phyloP scores from a whole-genome alignment of 2,888 invertebrate genomes.

The Alitta virens region DNA sequence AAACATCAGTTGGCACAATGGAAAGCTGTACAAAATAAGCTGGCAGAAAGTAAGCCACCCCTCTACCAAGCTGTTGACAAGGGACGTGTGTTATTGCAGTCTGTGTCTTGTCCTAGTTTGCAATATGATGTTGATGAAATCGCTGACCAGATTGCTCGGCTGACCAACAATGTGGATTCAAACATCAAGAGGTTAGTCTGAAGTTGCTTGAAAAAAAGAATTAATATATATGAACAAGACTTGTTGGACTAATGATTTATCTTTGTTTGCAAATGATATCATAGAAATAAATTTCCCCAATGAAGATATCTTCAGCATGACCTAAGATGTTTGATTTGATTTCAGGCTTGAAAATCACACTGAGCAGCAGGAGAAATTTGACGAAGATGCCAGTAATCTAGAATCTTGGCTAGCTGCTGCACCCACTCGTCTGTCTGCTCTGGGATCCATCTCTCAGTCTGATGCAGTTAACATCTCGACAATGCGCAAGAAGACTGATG shows the following conservation, averaged over 20 bases:
- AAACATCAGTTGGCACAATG: conserved; percentile 39
- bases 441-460: conserved; percentile 37
- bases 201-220: neutral
- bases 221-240: too few species aligned
- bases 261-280: too few species aligned
- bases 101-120: conserved; percentile 42
- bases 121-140: conserved; percentile 43
- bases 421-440: conserved; percentile 35
- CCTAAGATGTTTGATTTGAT: too few species aligned
- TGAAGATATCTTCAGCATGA: too few species aligned
- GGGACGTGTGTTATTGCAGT: conserved; percentile 47
- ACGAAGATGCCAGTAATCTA: conserved; percentile 42
- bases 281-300: neutral
- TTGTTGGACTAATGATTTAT: too few species aligned
- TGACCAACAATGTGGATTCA: conserved; percentile 40
- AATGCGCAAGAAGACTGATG: conserved; percentile 44
- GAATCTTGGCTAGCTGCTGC: conserved; percentile 47
- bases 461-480: conserved; percentile 43
- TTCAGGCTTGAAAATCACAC: conserved; percentile 45
- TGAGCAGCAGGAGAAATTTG: conserved; percentile 48
- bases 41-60: conserved; percentile 42
- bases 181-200: conserved; percentile 40
- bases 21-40: conserved; percentile 40
- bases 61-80: conserved; percentile 45
- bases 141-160: conserved; percentile 47